Conservation (phyloP, 2,888 invertebrate genomes). For the Drepanosiphum platanoidis region DNA sequence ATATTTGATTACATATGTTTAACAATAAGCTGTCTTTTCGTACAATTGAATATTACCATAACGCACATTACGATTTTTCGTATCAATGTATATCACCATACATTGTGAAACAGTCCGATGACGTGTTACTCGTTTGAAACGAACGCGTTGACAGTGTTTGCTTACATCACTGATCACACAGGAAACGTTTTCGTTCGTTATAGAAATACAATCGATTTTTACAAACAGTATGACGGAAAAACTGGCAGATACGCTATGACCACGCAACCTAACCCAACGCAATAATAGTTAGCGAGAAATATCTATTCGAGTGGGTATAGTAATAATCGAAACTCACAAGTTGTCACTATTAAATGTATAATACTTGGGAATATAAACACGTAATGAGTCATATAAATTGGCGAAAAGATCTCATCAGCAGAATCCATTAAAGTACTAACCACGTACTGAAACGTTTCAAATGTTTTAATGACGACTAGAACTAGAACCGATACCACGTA, state of each 20-base stretch:
- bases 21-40: not conserved
- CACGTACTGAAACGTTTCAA: too few relatives aligned
- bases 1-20: not conserved
- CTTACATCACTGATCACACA: too few relatives aligned
- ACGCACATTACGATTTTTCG: not conserved
- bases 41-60: not conserved
- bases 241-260: not conserved
- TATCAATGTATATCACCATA: not conserved
- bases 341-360: not conserved
- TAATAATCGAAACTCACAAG: not conserved
- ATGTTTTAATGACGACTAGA: not conserved
- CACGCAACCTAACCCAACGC: not conserved
- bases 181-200: too few relatives aligned
- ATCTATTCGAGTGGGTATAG: not conserved
- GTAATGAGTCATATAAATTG: not conserved
- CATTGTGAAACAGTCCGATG: too few relatives aligned
- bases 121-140: too few relatives aligned
- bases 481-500: not conserved
- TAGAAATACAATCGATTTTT: too few relatives aligned
- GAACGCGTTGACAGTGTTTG: too few relatives aligned
- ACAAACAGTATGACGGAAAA: too few relatives aligned
- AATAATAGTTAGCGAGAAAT: not conserved
- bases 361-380: not conserved
- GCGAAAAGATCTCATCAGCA: not conserved
- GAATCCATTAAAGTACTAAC: too few relatives aligned